Evolutionary conservation across 2,113 vertebrate species (phyloP).

Genomic region (Theristicus caerulescens): DNA sequence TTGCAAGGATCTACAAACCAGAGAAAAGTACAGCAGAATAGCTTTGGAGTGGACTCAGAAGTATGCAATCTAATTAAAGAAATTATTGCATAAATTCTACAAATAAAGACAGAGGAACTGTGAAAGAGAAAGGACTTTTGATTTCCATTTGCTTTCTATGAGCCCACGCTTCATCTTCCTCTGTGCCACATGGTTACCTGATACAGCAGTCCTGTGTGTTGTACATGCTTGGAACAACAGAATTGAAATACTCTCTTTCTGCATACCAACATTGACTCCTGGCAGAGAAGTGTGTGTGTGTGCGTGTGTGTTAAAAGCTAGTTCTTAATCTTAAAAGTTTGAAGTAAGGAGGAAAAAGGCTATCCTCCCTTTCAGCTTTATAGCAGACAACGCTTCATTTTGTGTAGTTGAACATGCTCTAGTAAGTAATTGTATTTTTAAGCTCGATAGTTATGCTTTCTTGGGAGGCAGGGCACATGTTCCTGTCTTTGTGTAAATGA

Average conservation of each 20-base stretch:
- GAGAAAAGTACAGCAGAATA: constrained; percentile 87
- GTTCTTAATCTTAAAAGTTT: constrained; percentile 19
- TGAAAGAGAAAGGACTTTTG: constrained; percentile 84
- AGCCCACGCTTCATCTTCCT: constrained; percentile 75
- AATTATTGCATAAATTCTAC: constrained; percentile 83
- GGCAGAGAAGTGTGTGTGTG: constrained; percentile 63
- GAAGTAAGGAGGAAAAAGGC: not conserved
- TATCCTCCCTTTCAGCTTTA: not conserved
- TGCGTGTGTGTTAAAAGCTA: constrained; percentile 48
- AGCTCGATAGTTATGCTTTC: not conserved
- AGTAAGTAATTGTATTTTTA: not conserved
- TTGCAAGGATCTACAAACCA: constrained; percentile 89
- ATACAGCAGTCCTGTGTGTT: constrained; percentile 68
- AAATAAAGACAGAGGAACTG: constrained; percentile 85
- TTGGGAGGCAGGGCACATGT: not conserved
- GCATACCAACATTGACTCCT: constrained; percentile 57
- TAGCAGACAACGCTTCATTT: not conserved
- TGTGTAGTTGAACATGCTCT: not conserved
- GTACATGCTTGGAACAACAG: constrained; percentile 66
- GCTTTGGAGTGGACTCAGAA: constrained; percentile 92
- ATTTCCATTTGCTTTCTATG: constrained; percentile 91
- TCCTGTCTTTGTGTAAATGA: not conserved
- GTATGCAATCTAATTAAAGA: constrained; percentile 88
- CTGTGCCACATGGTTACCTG: constrained; percentile 65
- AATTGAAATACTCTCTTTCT: constrained; percentile 59